phyloP scores from a whole-genome alignment of 2,797 vertebrate species.

The Arctocebus calabarensis region DNA sequence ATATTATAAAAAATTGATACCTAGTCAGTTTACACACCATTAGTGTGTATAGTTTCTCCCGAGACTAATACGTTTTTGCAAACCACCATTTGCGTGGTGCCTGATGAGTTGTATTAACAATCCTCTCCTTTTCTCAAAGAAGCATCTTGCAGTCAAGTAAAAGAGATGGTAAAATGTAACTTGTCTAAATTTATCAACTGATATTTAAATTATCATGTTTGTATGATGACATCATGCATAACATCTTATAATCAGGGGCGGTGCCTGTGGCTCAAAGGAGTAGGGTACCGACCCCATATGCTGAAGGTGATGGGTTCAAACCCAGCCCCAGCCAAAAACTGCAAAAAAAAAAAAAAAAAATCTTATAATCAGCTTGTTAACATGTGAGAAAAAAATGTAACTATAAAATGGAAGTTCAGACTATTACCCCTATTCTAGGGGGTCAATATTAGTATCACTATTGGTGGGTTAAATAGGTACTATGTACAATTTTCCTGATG shows the following conservation, averaged over 20 bases:
- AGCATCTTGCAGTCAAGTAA: not conserved
- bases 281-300: too few relatives aligned
- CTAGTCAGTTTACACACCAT: not conserved
- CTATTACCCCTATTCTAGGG: not conserved
- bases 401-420: slow-evolving; percentile 10
- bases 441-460: not conserved
- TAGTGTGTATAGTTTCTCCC: not conserved
- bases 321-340: too few relatives aligned
- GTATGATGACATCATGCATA: not conserved
- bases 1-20: slow-evolving; percentile 30
- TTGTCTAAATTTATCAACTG: slow-evolving; percentile 47
- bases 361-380: not conserved
- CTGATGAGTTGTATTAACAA: slow-evolving; percentile 9
- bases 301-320: too few relatives aligned
- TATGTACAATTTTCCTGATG: not conserved
- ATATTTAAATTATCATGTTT: slow-evolving; percentile 39
- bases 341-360: not conserved
- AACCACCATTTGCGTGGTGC: not conserved
- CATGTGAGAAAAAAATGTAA: slow-evolving; percentile 6
- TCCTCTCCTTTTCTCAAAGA: slow-evolving; percentile 8
- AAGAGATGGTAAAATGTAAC: slow-evolving; percentile 26
- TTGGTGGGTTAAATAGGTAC: not conserved
- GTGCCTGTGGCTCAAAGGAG: too few relatives aligned
- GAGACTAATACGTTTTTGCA: slow-evolving; percentile 5
- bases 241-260: not conserved